Evolutionary conservation across 2,113 vertebrate genomes (phyloP).

Genomic region (Tichodroma muraria): DNA sequence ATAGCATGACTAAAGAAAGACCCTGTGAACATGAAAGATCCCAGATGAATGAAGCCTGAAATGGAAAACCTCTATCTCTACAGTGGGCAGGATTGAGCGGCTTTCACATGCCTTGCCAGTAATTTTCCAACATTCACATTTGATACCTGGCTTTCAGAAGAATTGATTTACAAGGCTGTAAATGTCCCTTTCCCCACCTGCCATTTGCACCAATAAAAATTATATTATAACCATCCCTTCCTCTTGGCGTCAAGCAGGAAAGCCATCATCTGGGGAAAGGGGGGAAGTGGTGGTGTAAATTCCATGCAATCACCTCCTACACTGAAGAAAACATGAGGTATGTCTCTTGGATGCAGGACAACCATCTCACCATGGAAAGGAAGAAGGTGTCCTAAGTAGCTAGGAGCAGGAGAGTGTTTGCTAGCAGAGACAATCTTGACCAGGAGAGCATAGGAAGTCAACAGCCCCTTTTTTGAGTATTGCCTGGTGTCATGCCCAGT

Average conservation of each 20-base stretch:
- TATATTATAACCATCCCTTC: conserved; percentile 7
- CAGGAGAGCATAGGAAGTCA: background rate
- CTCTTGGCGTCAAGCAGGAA: background rate
- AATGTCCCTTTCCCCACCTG: background rate
- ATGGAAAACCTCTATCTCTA: conserved; percentile 38
- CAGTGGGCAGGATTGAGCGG: background rate
- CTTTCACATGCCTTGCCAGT: background rate
- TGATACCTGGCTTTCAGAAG: conserved; percentile 23
- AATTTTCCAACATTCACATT: background rate
- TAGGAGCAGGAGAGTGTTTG: background rate
- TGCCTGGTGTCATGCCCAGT: background rate
- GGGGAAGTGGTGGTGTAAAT: background rate
- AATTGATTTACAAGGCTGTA: background rate
- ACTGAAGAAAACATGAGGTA: background rate
- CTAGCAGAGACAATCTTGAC: background rate
- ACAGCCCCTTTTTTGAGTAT: background rate
- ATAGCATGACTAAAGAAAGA: conserved; percentile 57
- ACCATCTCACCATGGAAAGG: rapidly evolving
- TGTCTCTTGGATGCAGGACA: background rate
- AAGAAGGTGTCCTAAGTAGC: background rate
- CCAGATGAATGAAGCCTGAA: conserved; percentile 51
- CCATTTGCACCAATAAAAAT: background rate
- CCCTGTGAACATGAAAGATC: conserved; percentile 1
- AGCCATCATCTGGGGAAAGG: background rate
- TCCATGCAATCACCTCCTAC: background rate